phyloP scores from a whole-genome alignment of 2,113 vertebrate genomes.

The Phyllopteryx taeniolatus region DNA sequence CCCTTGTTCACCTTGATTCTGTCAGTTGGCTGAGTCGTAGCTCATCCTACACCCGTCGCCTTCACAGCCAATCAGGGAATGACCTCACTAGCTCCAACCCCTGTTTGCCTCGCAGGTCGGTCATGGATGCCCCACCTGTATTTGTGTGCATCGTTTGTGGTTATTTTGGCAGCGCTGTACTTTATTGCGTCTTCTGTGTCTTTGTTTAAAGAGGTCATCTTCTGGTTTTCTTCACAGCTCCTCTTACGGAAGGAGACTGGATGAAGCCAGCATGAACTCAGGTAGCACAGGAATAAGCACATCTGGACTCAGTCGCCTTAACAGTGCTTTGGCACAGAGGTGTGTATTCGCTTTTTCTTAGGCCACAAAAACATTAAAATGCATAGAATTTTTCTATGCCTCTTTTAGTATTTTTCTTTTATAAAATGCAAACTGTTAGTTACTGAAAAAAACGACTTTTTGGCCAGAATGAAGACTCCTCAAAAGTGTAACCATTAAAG shows the following conservation, averaged over 20 bases:
- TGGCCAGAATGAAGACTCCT: too few relatives aligned
- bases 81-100: constrained; percentile 70
- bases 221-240: constrained; percentile 59
- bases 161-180: constrained; percentile 26
- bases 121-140: constrained; percentile 23
- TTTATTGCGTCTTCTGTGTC: constrained; percentile 6
- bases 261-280: constrained; percentile 70
- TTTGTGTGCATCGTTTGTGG: constrained; percentile 26
- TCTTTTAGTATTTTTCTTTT: too few relatives aligned
- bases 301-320: constrained; percentile 69
- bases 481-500: too few relatives aligned
- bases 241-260: constrained; percentile 76
- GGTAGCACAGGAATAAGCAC: constrained; percentile 61
- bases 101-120: constrained; percentile 75
- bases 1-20: constrained; percentile 42
- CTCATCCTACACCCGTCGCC: constrained; percentile 77
- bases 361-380: too few relatives aligned
- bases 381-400: too few relatives aligned
- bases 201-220: not conserved
- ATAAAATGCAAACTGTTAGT: too few relatives aligned
- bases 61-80: constrained; percentile 70
- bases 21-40: constrained; percentile 76
- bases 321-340: constrained; percentile 69
- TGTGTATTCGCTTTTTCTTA: constrained; percentile 29
- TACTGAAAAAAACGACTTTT: too few relatives aligned